Evolutionary conservation across 2,888 invertebrate species (phyloP), one percentile per base, ranked within the genome.

Genomic region (Ditylenchus weischeri): DNA sequence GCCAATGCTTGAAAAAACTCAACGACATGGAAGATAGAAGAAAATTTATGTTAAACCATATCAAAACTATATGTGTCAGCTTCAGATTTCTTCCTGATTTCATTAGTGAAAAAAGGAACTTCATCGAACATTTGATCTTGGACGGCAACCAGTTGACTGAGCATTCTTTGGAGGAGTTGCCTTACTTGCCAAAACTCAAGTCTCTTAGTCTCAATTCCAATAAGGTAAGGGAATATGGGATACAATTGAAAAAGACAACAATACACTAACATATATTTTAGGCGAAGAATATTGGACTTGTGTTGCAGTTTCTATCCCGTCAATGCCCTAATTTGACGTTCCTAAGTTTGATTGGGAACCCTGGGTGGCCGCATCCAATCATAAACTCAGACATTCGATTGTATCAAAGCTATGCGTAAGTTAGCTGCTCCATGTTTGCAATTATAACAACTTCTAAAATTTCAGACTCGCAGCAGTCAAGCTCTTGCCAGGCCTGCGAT

Each of bases 61-160:
- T 29, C 29, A 29, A 29, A 29, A 5, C 4, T 54, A 54, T 54
- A 54, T 54, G 2, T 54, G 11, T 54, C 11, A 59, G 35, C 7
- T 59, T 59, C 6, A 59, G 59, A 59, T 23, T 36, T 35, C 38
- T 59, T 19, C 59, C 59, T 48, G 58, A 57, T 18, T 65, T 68
- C 43, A 73, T 79, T 23, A 66, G 76, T 8, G 64, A 70, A 21
- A 75, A 77, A 66, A 66, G 72, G 15, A 57, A 66, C n/a, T 61
- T 51, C 19, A 63, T 80, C 23, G 74, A 76, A 57, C 73, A 77
- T 54, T 72, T 80, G 11, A 73, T 70, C 38, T 65, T 76, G 29
- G 77, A 78, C 68, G 76, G 75, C 48, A 80, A 80, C 66, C 43
- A 66, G 19, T 68, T 80, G 38, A 76, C 63, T 29, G 80, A 80